Evolutionary conservation across 2,113 vertebrate genomes (phyloP).

Genomic region (Colossoma macropomum): DNA sequence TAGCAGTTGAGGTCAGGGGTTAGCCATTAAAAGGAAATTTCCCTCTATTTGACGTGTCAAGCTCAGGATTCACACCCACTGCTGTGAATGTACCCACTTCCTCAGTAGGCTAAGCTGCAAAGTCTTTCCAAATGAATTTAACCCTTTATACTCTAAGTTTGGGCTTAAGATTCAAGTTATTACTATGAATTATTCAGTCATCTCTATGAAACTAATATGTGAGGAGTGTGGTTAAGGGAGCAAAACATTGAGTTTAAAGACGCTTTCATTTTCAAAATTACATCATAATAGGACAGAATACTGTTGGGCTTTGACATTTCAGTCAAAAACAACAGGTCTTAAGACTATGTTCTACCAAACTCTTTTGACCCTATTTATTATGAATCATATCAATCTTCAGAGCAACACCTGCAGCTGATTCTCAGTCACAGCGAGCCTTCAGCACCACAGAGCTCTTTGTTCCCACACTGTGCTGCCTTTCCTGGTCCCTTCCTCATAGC

Average conservation of each 20-base stretch:
- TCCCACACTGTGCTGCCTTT: slow-evolving; percentile 72
- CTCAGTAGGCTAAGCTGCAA: neutral
- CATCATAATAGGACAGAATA: neutral
- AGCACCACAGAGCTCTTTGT: slow-evolving; percentile 67
- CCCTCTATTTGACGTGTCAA: slow-evolving; percentile 25
- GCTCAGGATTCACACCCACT: neutral
- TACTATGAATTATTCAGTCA: neutral
- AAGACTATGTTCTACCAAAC: neutral
- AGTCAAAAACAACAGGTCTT: neutral
- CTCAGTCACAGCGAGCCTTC: slow-evolving; percentile 14
- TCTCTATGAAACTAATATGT: neutral
- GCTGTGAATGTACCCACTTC: neutral
- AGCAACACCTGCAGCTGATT: slow-evolving; percentile 39
- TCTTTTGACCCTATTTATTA: neutral
- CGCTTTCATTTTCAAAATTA: neutral
- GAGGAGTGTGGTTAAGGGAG: neutral
- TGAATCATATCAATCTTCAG: slow-evolving; percentile 9
- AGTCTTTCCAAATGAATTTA: neutral
- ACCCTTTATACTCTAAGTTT: neutral
- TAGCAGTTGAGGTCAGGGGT: slow-evolving; percentile 14
- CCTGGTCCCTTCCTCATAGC: slow-evolving; percentile 54
- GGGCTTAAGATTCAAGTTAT: neutral
- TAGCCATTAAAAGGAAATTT: slow-evolving; percentile 35
- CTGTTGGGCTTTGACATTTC: neutral
- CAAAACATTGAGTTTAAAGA: neutral